A percentile compares a stretch with the other conserved stretches of the same genome.
Conservation (phyloP, 2,113 vertebrate genomes). For the Carassius gibelio region DNA sequence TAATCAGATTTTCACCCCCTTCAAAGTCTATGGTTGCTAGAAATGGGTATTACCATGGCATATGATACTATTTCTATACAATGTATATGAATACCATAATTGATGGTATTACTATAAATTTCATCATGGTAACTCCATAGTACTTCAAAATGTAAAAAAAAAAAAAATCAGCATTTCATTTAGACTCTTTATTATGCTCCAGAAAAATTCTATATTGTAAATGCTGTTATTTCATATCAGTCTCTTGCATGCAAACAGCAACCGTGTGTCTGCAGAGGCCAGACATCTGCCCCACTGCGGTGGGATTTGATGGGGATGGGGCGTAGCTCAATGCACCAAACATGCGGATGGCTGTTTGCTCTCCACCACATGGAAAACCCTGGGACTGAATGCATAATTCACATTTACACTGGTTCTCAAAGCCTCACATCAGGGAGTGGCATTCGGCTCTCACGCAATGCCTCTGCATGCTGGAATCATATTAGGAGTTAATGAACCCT, state of each 20-base stretch:
- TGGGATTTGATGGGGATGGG: conserved; percentile 65
- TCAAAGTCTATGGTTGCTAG: too few species aligned
- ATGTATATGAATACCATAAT: neutral
- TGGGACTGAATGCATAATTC: conserved; percentile 61
- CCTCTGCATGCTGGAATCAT: conserved; percentile 21
- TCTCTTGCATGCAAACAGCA: neutral
- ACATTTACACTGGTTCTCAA: conserved; percentile 32
- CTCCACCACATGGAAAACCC: conserved; percentile 29
- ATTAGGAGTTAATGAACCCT: neutral
- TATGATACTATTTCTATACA: neutral
- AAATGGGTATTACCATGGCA: too few species aligned
- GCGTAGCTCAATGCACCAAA: conserved; percentile 59
- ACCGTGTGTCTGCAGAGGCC: neutral
- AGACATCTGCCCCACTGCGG: conserved; percentile 43
- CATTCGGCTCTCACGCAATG: conserved; percentile 31
- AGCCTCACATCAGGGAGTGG: conserved; percentile 69
- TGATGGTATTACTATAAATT: neutral
- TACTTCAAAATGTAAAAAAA: too few species aligned
- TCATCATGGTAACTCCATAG: neutral
- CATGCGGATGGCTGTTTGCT: conserved; percentile 7
- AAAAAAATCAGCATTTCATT: neutral
- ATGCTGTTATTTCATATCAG: neutral
- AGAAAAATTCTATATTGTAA: too few species aligned
- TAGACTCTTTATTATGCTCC: neutral
- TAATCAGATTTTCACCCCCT: too few species aligned